phyloP scores from a whole-genome alignment of 2,888 invertebrate species.

The Pammene fasciana region DNA sequence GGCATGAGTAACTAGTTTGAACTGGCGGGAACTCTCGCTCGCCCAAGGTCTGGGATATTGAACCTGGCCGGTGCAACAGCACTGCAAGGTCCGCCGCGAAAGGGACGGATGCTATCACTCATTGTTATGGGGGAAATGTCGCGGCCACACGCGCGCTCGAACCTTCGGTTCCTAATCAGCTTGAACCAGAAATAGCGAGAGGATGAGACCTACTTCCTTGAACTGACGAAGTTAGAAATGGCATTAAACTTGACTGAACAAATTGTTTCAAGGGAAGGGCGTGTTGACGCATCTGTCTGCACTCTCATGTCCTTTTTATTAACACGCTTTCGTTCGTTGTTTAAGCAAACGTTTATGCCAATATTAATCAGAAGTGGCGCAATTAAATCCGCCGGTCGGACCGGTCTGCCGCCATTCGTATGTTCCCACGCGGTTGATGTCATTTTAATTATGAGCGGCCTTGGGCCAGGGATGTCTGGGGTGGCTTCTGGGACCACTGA shows the following conservation, averaged over 20 bases:
- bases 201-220: constrained; percentile 69
- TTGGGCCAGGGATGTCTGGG: constrained; percentile 62
- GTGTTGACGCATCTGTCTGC: constrained; percentile 76
- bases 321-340: constrained; percentile 69
- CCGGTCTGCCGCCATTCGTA: constrained; percentile 74
- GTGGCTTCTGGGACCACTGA: constrained; percentile 67
- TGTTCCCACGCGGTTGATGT: constrained; percentile 81
- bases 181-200: constrained; percentile 60
- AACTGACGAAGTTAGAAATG: constrained; percentile 46
- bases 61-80: constrained; percentile 79
- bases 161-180: constrained; percentile 67
- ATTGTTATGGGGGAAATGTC: constrained; percentile 80
- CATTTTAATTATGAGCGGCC: constrained; percentile 77
- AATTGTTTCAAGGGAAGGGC: constrained; percentile 33
- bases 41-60: constrained; percentile 82
- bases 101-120: constrained; percentile 80
- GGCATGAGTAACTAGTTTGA: constrained; percentile 73
- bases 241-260: constrained; percentile 43
- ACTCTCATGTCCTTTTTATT: constrained; percentile 69
- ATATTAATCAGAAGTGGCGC: constrained; percentile 68
- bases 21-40: constrained; percentile 71
- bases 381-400: constrained; percentile 75
- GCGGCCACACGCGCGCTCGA: constrained; percentile 72
- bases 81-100: constrained; percentile 74
- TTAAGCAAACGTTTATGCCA: constrained; percentile 61